Evolutionary conservation across 1,140 invertebrate species (phyloP).

Genomic region (Geopemphigus sp.): DNA sequence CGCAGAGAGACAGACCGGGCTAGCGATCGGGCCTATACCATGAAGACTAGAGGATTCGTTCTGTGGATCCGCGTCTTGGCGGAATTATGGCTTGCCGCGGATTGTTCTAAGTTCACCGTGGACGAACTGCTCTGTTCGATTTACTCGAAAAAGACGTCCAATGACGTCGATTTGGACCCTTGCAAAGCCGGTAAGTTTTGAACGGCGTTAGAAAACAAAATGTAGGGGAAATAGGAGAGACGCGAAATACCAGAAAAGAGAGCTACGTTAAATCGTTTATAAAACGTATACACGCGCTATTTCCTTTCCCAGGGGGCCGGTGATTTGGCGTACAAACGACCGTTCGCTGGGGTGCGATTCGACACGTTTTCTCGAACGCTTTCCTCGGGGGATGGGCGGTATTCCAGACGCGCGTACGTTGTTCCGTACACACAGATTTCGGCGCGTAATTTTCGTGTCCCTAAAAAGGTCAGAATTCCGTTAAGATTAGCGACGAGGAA

Average conservation of each 20-base stretch:
- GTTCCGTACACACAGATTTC: background rate
- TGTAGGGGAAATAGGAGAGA: background rate
- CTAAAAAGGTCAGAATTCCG: background rate
- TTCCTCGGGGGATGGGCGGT: too few relatives aligned
- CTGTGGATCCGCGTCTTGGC: slow-evolving; percentile 52
- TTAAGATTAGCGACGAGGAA: background rate
- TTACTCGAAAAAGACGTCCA: slow-evolving; percentile 68
- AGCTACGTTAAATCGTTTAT: background rate
- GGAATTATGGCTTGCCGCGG: slow-evolving; percentile 55
- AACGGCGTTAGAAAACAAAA: too few relatives aligned
- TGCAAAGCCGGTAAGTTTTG: slow-evolving; percentile 80
- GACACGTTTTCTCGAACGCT: slow-evolving; percentile 4
- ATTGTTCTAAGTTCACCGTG: slow-evolving; percentile 62
- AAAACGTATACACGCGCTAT: too few relatives aligned
- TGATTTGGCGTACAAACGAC: background rate
- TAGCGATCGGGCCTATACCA: background rate
- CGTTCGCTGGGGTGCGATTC: background rate
- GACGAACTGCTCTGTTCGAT: slow-evolving; percentile 66
- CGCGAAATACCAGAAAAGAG: background rate
- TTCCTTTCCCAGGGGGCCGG: background rate
- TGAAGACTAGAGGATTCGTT: background rate
- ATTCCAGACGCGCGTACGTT: background rate
- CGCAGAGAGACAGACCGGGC: background rate
- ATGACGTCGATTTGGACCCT: slow-evolving; percentile 77
- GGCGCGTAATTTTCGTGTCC: background rate